phyloP scores from a whole-genome alignment of 2,113 vertebrate species.

The Passer montanus region DNA sequence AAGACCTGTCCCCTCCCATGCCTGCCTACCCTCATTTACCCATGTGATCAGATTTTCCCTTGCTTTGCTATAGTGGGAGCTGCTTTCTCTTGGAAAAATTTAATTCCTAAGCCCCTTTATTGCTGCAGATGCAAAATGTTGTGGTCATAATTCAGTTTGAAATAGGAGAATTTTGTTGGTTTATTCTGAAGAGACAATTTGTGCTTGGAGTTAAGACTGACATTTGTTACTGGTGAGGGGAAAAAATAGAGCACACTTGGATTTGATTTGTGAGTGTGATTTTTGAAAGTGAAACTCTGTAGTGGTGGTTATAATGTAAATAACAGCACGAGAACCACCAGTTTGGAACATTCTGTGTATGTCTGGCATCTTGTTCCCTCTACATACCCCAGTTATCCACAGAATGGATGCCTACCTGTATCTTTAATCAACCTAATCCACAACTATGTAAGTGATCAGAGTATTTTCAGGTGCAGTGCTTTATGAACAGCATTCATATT shows the following conservation, averaged over 20 bases:
- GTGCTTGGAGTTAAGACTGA: not conserved
- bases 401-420: not conserved
- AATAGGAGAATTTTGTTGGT: not conserved
- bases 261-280: conserved; percentile 19
- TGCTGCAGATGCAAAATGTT: not conserved
- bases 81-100: not conserved
- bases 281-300: not conserved
- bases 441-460: not conserved
- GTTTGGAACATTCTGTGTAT: not conserved
- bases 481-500: conserved; percentile 39
- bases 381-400: not conserved
- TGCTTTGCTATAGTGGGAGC: not conserved
- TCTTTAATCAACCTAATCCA: not conserved
- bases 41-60: not conserved
- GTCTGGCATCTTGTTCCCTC: not conserved
- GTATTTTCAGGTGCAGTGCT: conserved; percentile 61
- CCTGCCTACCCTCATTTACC: not conserved
- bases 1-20: not conserved
- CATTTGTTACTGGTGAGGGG: not conserved
- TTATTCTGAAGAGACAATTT: not conserved
- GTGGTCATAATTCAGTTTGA: not conserved
- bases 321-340: not conserved
- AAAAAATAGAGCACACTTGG: not conserved
- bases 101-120: not conserved
- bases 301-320: not conserved